Evolutionary conservation across 2,113 vertebrate genomes (phyloP), one percentile per base, ranked within the genome.

Genomic region (Gulo gulo): DNA sequence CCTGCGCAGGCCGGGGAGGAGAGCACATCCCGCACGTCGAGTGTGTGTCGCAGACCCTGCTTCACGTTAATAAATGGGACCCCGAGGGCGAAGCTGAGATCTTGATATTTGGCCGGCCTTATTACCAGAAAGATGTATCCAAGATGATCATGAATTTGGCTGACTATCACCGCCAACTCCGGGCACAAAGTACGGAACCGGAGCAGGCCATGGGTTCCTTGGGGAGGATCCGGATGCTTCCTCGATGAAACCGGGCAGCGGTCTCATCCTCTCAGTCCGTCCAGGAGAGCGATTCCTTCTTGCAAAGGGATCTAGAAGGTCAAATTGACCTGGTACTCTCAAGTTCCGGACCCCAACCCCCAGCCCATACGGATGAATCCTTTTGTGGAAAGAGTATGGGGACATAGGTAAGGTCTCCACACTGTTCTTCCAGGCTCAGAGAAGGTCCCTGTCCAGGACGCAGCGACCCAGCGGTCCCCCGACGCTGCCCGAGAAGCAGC

Each of bases 91-190:
- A 92, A 1, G 85, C 93, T 26, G 96, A 97, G 69, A 84, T 97
- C 57, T 47, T 97, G 84, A 29, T 96, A 57, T 96, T 95, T 74
- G 88, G 96, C 1, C 24, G 52, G 13, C 89, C 91, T 84, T 57
- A 42, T 73, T 89, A 81, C n/a, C 97, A 96, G 71, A 47, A 65
- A 31, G 95, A 97, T 9, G 88, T 88, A 45, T 71, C 65, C 20
- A 18, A 50, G 71, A 76, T 97, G 89, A 88, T 93, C 57, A n/a
- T 23, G 52, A 84, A 93, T 24, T 20, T 95, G 89, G 91, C 83
- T 18, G 34, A 95, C 39, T 39, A 91, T 18, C 93, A 71, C 81
- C 26, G 55, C 20, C 34, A 65, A 50, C 71, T 82, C 69, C 61
- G 34, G 26, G 24, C 14, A 8, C 67, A 63, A 95, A 90, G 90